phyloP scores from a whole-genome alignment of 2,113 vertebrate species.

The Neopipo cinnamomea region DNA sequence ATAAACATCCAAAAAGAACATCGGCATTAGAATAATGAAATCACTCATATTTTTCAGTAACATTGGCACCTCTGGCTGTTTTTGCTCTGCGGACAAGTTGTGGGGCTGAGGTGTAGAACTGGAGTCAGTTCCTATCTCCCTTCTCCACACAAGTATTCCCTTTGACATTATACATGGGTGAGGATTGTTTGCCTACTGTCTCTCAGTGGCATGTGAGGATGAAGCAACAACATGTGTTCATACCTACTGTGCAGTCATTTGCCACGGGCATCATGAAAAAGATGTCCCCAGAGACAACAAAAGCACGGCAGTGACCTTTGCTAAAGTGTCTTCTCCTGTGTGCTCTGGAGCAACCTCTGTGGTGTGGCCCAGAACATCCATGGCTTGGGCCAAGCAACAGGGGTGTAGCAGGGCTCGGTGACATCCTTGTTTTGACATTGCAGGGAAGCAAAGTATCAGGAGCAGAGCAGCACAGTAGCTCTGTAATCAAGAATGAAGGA shows the following conservation, averaged over 20 bases:
- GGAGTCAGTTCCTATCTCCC: background rate
- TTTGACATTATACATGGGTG: background rate
- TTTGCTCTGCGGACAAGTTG: background rate
- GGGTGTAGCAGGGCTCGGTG: background rate
- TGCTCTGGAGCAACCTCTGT: background rate
- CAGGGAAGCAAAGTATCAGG: background rate
- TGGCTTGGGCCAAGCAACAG: background rate
- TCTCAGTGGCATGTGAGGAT: background rate
- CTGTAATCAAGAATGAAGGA: too few relatives aligned
- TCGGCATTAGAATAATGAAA: background rate
- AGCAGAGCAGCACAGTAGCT: background rate
- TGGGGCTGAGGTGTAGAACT: background rate
- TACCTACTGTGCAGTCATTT: background rate
- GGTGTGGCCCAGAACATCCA: fast-evolving
- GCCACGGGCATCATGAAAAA: background rate
- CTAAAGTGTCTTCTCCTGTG: background rate
- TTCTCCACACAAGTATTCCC: background rate
- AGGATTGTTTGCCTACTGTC: background rate
- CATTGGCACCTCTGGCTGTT: background rate
- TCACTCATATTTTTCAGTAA: background rate
- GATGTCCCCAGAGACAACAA: background rate
- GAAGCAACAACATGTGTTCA: background rate
- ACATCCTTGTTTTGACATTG: background rate
- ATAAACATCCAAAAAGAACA: background rate
- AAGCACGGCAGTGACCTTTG: background rate